phyloP scores from a whole-genome alignment of 1,140 invertebrate genomes.

The Drosophila tristis region DNA sequence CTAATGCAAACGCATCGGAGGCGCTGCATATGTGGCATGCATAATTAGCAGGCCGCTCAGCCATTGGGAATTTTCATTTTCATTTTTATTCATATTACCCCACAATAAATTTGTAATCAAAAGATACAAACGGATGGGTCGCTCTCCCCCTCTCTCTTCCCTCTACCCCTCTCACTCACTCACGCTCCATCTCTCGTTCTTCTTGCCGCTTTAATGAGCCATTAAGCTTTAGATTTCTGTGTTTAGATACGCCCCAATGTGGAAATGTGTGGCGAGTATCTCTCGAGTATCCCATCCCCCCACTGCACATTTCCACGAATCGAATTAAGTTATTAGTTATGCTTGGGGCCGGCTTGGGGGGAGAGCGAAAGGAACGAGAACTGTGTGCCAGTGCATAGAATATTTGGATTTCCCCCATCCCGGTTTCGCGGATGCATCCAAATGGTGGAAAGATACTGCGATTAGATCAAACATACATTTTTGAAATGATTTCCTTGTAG shows the following conservation, averaged over 20 bases:
- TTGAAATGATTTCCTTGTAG: neutral
- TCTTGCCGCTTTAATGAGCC: constrained; percentile 68
- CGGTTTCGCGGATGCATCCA: constrained; percentile 1
- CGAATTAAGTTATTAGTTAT: constrained; percentile 81
- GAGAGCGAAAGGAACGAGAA: constrained; percentile 17
- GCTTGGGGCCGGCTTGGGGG: constrained; percentile 14
- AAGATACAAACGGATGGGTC: constrained; percentile 6
- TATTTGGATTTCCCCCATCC: constrained; percentile 10
- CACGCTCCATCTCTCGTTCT: constrained; percentile 6
- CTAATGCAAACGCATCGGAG: constrained; percentile 55
- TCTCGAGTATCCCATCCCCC: constrained; percentile 22
- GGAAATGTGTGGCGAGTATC: constrained; percentile 11
- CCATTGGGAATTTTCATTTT: constrained; percentile 61
- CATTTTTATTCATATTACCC: constrained; percentile 73
- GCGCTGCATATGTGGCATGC: constrained; percentile 71
- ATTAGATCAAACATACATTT: constrained; percentile 11
- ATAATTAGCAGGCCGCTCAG: constrained; percentile 69
- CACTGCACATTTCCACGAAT: constrained; percentile 66
- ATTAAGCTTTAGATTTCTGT: constrained; percentile 80
- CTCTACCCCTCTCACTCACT: too few relatives aligned
- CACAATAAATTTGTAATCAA: constrained; percentile 80
- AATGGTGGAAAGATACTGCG: constrained; percentile 17
- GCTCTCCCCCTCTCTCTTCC: neutral
- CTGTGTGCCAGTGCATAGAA: constrained; percentile 50
- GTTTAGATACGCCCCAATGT: constrained; percentile 72